A percentile compares a stretch with the other conserved stretches of the same genome.
Conservation (phyloP, 2,888 invertebrate genomes). For the Macrophya annulata region DNA sequence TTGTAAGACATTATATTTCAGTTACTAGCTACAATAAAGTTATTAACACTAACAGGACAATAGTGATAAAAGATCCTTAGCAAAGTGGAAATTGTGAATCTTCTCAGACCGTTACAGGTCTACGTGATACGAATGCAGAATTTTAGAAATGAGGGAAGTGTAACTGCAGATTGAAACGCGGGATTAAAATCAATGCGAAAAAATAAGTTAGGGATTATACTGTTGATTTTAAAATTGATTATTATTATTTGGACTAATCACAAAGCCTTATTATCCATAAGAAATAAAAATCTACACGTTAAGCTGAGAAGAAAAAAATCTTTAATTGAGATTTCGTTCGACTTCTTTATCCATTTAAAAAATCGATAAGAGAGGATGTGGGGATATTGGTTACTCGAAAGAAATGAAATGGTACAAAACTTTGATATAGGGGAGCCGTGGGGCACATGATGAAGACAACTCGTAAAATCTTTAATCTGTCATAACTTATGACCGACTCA, state of each 20-base stretch:
- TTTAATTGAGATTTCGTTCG: too few species aligned
- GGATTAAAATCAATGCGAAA: not conserved
- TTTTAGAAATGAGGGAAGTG: not conserved
- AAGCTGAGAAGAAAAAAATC: too few species aligned
- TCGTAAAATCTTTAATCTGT: too few species aligned
- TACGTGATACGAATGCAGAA: not conserved
- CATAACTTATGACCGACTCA: too few species aligned
- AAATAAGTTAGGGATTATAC: not conserved
- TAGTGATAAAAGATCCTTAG: slow-evolving; percentile 4
- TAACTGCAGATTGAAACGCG: not conserved
- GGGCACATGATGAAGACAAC: too few species aligned
- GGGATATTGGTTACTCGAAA: too few species aligned
- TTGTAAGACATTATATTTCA: not conserved
- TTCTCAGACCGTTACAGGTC: not conserved
- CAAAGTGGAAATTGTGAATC: not conserved
- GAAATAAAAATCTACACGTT: too few species aligned
- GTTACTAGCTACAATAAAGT: not conserved
- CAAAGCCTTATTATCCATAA: too few species aligned
- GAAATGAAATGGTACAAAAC: too few species aligned
- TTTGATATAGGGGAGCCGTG: too few species aligned
- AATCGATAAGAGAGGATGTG: too few species aligned
- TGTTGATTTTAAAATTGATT: not conserved
- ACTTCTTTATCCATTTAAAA: too few species aligned
- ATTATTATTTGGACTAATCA: not conserved
- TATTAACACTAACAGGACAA: slow-evolving; percentile 1